Base-by-base conservation (phyloP, 2,113 vertebrate species). In the Callipepla squamata region DNA sequence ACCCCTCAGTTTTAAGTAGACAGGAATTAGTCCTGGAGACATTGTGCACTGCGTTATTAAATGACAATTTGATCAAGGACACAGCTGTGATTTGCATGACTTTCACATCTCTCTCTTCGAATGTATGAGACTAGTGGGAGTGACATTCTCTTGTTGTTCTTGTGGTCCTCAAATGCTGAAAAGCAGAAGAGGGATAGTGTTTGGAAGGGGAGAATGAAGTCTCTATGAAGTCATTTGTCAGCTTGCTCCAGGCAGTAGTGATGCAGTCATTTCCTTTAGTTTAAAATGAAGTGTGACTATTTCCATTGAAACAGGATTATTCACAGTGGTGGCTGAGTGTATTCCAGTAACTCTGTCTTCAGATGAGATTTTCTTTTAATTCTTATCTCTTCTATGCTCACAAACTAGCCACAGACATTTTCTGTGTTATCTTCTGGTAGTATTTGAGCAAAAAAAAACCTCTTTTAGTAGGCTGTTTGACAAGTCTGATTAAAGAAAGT, bases 41-140 rank as follows among this genome's bases (percentile, higher is more conserved):
- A 13, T 1, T 1, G 3, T 57, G 15, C 0, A 1, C 38, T 75
- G 1, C 0, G 40, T 21, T 89, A 18, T 57, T 68, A 53, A 89
- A 42, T 48, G 86, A 32, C 28, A 51, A 34, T 34, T 38, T 81
- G 47, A 50, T 93, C n/a, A 76, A 91, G 57, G 84, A 19, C 20
- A 4, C 47, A 42, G 6, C 32, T 34, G 32, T 57, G 32, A 40
- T 74, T 59, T 61, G 26, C 44, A 45, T 75, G 70, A 45, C 58
- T 94, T 85, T 89, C 53, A 36, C 28, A 42, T 79, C 36, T 36
- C 44, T 83, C 66, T 82, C 19, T 78, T 78, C 73, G 22, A 82
- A 45, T 68, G 19, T 32, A 32, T 23, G 42, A 20, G 32, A 83
- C 42, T 73, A 51, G 16, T 44, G 80, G 57, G 32, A 14, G 34